Base-by-base conservation (phyloP, 2,888 invertebrate genomes). In the Tethea ocularis region DNA sequence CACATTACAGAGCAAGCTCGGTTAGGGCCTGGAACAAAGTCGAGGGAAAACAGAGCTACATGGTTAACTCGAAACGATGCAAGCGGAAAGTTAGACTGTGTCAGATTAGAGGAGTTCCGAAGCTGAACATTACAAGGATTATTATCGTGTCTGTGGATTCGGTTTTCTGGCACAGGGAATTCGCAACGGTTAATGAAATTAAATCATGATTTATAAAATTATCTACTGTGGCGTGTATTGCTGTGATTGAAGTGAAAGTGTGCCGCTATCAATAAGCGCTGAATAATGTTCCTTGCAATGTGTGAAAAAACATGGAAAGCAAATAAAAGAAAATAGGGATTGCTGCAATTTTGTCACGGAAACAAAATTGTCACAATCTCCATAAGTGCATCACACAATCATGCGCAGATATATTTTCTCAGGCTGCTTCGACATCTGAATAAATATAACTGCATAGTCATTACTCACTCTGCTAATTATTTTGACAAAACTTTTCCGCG, bases 21-120 rank as follows among this genome's bases (percentile, higher is more conserved):
- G 93, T 93, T 93, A 93, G 91, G 89, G 93, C 93, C 93, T 93
- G 93, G 89, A 93, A 93, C 93, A 93, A 91, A 92, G 88, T 93
- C 84, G 89, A 90, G 89, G 90, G 92, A 92, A 90, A 91, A 91
- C 88, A 84, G 73, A 86, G 86, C 91, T 88, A 87, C 91, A 77
- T 80, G 83, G 93, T 93, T 93, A 91, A 87, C 77, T 80, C 74
- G 86, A 88, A 90, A 89, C 82, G 80, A 86, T 86, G 89, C 91
- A 89, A 87, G 91, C 90, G 83, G 85, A 88, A 82, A 82, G 87
- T 90, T 91, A 91, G 88, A 67, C 71, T 68, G 78, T 77, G 84
- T 85, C 80, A 83, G 85, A 86, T 81, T 77, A 82, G 85, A 76
- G 73, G 78, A 84, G 73, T 79, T 68, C 69, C 65, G 74, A 86